phyloP scores from a whole-genome alignment of 2,888 invertebrate genomes.

The Leptinotarsa haldemani region DNA sequence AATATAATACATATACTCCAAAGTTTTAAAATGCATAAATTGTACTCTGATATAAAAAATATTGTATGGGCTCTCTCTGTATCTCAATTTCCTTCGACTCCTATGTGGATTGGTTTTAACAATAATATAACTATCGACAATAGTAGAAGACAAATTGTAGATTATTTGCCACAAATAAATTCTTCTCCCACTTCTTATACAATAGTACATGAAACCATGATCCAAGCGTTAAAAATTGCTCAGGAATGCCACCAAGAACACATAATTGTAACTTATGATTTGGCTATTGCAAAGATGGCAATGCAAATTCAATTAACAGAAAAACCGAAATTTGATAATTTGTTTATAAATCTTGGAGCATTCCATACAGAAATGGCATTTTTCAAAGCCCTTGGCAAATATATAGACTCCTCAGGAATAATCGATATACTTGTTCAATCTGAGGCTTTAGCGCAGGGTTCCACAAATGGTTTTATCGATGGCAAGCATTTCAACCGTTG shows the following conservation, averaged over 20 bases:
- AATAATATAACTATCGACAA: conserved; percentile 32
- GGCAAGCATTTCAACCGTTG: conserved; percentile 48
- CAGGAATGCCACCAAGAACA: conserved; percentile 28
- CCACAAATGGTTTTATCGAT: conserved; percentile 55
- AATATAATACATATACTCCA: conserved; percentile 17
- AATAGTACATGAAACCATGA: conserved; percentile 33
- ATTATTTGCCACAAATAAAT: conserved; percentile 32
- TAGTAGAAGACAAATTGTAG: conserved; percentile 30
- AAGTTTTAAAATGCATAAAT: conserved; percentile 21
- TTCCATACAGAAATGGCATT: conserved; percentile 40
- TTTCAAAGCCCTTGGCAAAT: conserved; percentile 58
- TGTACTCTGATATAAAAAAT: conserved; percentile 40
- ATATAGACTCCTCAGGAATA: conserved; percentile 56
- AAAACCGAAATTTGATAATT: conserved; percentile 52
- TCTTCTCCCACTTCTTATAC: conserved; percentile 33
- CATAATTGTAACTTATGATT: conserved; percentile 47
- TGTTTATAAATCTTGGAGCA: conserved; percentile 39
- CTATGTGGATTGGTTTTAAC: conserved; percentile 55
- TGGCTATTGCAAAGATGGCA: conserved; percentile 51
- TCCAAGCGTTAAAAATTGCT: conserved; percentile 24
- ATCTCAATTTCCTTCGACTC: conserved; percentile 45
- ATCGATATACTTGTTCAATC: conserved; percentile 54
- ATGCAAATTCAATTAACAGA: conserved; percentile 53
- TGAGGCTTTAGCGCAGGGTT: conserved; percentile 55
- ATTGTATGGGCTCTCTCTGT: conserved; percentile 51